Conservation (phyloP, 2,113 vertebrate species). For the Phainopepla nitens region DNA sequence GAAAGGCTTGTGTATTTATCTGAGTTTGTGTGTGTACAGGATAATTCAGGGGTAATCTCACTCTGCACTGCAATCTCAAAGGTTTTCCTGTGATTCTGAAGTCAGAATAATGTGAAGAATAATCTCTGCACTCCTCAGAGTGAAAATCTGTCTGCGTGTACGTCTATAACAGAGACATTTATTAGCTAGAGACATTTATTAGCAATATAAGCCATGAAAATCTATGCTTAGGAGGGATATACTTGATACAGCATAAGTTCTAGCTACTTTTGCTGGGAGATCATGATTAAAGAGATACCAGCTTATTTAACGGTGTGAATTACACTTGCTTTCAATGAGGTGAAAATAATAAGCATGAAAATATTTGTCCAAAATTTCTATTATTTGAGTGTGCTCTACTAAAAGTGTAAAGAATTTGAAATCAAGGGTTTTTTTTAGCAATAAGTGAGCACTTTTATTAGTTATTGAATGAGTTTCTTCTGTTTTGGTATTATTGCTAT, state of each 20-base stretch:
- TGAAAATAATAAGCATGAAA: neutral
- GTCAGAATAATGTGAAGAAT: neutral
- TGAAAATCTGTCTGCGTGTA: fast-evolving
- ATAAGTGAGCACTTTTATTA: neutral
- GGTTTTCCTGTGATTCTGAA: neutral
- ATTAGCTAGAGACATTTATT: neutral
- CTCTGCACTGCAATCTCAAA: neutral
- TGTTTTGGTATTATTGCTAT: neutral
- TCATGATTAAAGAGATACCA: neutral
- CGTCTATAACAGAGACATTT: neutral
- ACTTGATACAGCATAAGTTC: neutral
- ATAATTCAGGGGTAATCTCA: neutral
- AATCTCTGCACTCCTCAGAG: neutral
- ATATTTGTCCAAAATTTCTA: neutral
- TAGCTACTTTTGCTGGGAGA: neutral
- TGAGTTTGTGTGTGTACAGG: neutral
- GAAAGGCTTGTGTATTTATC: neutral
- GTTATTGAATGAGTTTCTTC: neutral
- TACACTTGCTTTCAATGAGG: neutral
- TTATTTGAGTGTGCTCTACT: neutral
- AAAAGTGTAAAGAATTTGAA: neutral
- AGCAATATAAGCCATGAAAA: neutral
- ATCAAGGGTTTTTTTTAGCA: neutral
- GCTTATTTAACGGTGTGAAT: neutral
- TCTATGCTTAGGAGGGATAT: neutral